phyloP scores from a whole-genome alignment of 2,797 vertebrate species.

The Bothrops alternatus region DNA sequence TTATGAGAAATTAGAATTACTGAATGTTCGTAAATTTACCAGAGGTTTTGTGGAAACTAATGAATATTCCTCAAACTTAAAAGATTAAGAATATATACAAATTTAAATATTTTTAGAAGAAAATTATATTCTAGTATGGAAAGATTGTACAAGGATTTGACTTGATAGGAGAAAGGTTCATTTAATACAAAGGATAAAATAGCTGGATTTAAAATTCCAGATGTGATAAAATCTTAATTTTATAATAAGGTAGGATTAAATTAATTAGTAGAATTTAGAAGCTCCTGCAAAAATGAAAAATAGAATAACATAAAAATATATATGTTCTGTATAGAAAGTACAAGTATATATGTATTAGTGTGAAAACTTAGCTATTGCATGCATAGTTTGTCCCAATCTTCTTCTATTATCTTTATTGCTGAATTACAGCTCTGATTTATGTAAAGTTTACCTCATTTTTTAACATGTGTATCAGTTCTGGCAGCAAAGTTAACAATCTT shows the following conservation, averaged over 20 bases:
- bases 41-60: neutral
- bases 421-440: neutral
- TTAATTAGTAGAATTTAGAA: too few relatives aligned
- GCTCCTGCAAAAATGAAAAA: too few relatives aligned
- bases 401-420: neutral
- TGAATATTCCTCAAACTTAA: neutral
- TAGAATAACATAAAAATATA: too few relatives aligned
- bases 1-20: neutral
- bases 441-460: conserved; percentile 1
- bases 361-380: neutral
- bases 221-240: too few relatives aligned
- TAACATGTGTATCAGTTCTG: neutral
- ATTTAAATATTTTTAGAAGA: neutral
- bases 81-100: neutral
- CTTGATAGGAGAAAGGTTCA: neutral
- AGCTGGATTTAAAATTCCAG: neutral
- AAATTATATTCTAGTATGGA: neutral
- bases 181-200: neutral
- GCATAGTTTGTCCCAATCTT: neutral
- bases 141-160: neutral
- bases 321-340: too few relatives aligned
- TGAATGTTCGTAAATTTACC: neutral
- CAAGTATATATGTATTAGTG: too few relatives aligned
- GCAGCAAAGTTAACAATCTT: neutral
- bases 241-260: too few relatives aligned